phyloP scores from a whole-genome alignment of 2,888 invertebrate species.

The Latheticus oryzae region DNA sequence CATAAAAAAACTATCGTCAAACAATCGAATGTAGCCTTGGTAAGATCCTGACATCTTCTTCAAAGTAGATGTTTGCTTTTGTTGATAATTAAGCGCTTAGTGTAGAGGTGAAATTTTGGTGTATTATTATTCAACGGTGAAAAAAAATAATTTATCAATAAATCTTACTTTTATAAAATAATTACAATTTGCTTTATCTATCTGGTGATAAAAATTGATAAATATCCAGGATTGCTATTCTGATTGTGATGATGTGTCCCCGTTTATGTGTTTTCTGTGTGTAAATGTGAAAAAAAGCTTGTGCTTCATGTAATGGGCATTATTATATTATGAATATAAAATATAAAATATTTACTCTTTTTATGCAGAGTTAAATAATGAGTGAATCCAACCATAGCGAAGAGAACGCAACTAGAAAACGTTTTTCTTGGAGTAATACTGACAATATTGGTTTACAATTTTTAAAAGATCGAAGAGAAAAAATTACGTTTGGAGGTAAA shows the following conservation, averaged over 20 bases:
- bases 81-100: slow-evolving; percentile 11
- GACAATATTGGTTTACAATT: slow-evolving; percentile 56
- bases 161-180: slow-evolving; percentile 18
- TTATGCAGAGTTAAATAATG: slow-evolving; percentile 54
- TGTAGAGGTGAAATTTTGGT: slow-evolving; percentile 3
- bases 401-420: slow-evolving; percentile 19
- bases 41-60: slow-evolving; percentile 31
- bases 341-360: slow-evolving; percentile 46
- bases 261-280: slow-evolving; percentile 33
- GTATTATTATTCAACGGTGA: slow-evolving; percentile 16
- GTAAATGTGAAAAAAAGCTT: slow-evolving; percentile 34
- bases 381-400: slow-evolving; percentile 42
- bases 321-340: slow-evolving; percentile 17
- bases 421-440: slow-evolving; percentile 39
- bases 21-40: slow-evolving; percentile 50
- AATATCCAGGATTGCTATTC: slow-evolving; percentile 35
- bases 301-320: slow-evolving; percentile 41
- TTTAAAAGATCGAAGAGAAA: slow-evolving; percentile 58
- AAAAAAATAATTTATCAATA: slow-evolving; percentile 19
- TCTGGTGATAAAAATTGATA: slow-evolving; percentile 47
- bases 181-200: slow-evolving; percentile 39
- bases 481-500: slow-evolving; percentile 60
- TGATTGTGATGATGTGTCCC: slow-evolving; percentile 35
- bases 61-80: slow-evolving; percentile 13
- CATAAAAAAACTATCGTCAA: slow-evolving; percentile 39